Evolutionary conservation across 2,797 vertebrate genomes (phyloP), one percentile per base, ranked within the genome.

Genomic region (Scyliorhinus canicula): DNA sequence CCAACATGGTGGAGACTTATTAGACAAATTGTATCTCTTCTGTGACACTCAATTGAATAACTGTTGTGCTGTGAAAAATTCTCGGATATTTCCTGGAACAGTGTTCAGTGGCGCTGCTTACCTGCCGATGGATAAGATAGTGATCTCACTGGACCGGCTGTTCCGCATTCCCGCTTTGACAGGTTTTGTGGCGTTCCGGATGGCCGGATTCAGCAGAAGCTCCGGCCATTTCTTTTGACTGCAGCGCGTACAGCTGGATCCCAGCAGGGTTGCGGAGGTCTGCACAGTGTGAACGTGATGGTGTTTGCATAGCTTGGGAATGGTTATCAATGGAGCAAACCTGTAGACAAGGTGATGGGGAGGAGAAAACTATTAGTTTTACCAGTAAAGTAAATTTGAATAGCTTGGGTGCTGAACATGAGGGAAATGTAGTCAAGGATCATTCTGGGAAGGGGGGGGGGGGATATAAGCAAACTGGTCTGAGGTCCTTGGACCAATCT

Each of bases 221-320:
- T 98, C 96, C 0, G 99, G 98, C 99, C 99, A 99, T 95, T 99
- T 99, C 95, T 96, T 98, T 96, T 99, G 99, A 96, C 98, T 98
- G 35, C 99, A 99, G 60, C 99, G 98, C 52, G 98, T 97, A 63
- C 99, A 99, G 6, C 98, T 96, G 95, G 97, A 96, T 86, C 97
- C 98, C 0, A 98, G 97, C 95, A 96, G 97, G 0, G 98, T 97
- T 35, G 97, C 98, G 3, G 98, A 96, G 0, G 97, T 97, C 95
- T 98, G 98, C 96, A 99, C 98, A 0, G 99, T 99, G 97, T 99
- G 99, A 24, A 98, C 98, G 96, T 99, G 99, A 93, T 98, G 98
- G 96, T 99, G 99, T 0, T 96, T 97, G 96, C 99, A 99, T 93
- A 98, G 96, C 55, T 98, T 97, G 95, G 98, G 98, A 93, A 98